Evolutionary conservation across 2,797 vertebrate genomes (phyloP).

Genomic region (Clarias pachynema): DNA sequence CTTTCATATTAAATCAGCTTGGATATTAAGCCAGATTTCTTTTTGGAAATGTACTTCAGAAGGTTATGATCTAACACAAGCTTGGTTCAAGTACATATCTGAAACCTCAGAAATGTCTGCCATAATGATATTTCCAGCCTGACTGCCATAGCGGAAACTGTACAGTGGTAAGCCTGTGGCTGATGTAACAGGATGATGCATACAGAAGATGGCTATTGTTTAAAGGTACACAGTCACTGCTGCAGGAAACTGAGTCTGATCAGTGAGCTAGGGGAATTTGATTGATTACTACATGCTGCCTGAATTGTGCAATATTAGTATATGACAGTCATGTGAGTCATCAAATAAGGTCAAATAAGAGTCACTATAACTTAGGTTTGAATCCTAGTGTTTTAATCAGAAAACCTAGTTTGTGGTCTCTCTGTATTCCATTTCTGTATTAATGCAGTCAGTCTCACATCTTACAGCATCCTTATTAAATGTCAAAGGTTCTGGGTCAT

Average conservation of each 20-base stretch:
- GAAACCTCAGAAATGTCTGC: background rate
- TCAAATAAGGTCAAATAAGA: background rate
- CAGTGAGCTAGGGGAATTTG: background rate
- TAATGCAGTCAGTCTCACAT: background rate
- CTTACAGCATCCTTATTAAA: background rate
- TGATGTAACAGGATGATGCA: slow-evolving; percentile 54
- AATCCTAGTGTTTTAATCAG: background rate
- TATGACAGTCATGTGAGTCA: background rate
- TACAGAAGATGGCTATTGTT: slow-evolving; percentile 72
- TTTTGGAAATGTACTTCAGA: background rate
- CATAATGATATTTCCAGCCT: slow-evolving; percentile 46
- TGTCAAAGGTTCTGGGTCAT: background rate
- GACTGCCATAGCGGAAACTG: slow-evolving; percentile 43
- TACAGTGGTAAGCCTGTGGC: slow-evolving; percentile 38
- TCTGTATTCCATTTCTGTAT: background rate
- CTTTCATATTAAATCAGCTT: background rate
- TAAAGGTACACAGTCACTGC: slow-evolving; percentile 39
- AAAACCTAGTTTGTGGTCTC: background rate
- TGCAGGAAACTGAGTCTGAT: slow-evolving; percentile 64
- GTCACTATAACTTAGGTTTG: too few relatives aligned
- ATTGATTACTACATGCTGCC: background rate
- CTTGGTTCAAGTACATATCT: background rate
- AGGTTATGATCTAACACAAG: background rate
- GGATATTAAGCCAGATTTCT: background rate
- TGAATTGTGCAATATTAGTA: background rate